Base-by-base conservation (phyloP, 2,888 invertebrate species). In the Platycheirus rosarum region DNA sequence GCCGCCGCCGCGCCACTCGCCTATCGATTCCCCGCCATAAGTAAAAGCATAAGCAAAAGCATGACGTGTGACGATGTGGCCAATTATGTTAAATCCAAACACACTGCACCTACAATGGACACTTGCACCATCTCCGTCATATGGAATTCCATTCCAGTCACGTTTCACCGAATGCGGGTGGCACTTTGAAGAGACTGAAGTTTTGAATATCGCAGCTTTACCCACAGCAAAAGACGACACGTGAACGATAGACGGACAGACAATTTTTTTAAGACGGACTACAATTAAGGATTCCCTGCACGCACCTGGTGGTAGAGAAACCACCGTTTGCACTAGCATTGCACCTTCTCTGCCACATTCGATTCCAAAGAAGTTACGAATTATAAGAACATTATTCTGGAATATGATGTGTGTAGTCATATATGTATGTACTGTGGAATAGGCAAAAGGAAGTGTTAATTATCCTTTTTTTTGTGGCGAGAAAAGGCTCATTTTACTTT, bases 381-480 rank as follows among this genome's bases (percentile, higher is more conserved):
- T 40, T 9, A 26, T 29, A n/a, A n/a, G n/a, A n/a, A n/a, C n/a
- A 23, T 55, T 29, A 60, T 70, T 53, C 42, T 66, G 63, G 69
- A 60, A 60, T 60, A 37, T 65, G 65, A 70, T 65, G 60, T 60
- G 46, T 66, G 57, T 29, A 68, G 40, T 40, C 42, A 53, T 60
- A 51, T 37, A n/a, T n/a, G n/a, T n/a, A n/a, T n/a, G n/a, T n/a
- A 40, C 37, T 35, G 13, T 18, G 29, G 44, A 29, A 60, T 44
- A 44, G 71, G 53, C 60, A 53, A 70, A 80, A 76, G 80, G 80
- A 75, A 76, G 80, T 71, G 80, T 80, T 80, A 80, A 80, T 80
- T 75, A 76, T 66, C 70, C 65, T 65, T 69, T 60, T 44, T 46
- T 62, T 40, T 40, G 8, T 14, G 44, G 44, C n/a, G 40, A 23